A percentile compares a stretch with the other conserved stretches of the same genome.
phyloP scores from a whole-genome alignment of 2,113 vertebrate species.

The Tragelaphus strepsiceros region DNA sequence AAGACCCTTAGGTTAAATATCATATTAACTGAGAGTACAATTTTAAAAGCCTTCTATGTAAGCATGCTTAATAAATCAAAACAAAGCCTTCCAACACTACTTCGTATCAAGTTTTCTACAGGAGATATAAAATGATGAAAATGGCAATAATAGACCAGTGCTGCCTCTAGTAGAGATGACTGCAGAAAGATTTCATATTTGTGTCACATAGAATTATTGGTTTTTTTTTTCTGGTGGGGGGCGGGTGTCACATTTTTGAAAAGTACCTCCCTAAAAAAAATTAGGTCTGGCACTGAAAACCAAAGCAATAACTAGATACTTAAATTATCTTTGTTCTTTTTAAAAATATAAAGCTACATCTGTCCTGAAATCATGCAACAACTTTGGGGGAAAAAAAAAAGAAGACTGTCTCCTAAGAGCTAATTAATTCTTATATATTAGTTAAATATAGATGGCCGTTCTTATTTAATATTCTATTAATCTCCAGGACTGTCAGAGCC shows the following conservation, averaged over 20 bases:
- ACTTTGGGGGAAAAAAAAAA: neutral
- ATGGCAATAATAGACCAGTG: neutral
- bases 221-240: neutral
- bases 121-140: neutral
- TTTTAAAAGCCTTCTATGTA: neutral
- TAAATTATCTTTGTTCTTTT: constrained; percentile 11
- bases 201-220: neutral
- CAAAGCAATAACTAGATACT: neutral
- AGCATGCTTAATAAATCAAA: neutral
- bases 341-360: constrained; percentile 49
- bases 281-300: neutral
- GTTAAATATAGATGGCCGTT: constrained; percentile 48
- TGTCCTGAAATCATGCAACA: constrained; percentile 21
- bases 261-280: neutral
- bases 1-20: neutral
- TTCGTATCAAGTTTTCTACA: neutral
- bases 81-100: neutral
- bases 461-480: constrained; percentile 1
- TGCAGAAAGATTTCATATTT: no score
- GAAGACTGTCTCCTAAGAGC: constrained; percentile 11
- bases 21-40: neutral
- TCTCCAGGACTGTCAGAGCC: neutral
- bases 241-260: neutral
- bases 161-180: neutral
- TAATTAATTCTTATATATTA: constrained; percentile 40